These are phyloP conservation scores for Nymphalis c-album DNA, from an alignment of 2,888 invertebrate species.

Conservation along the genomic window DNA sequence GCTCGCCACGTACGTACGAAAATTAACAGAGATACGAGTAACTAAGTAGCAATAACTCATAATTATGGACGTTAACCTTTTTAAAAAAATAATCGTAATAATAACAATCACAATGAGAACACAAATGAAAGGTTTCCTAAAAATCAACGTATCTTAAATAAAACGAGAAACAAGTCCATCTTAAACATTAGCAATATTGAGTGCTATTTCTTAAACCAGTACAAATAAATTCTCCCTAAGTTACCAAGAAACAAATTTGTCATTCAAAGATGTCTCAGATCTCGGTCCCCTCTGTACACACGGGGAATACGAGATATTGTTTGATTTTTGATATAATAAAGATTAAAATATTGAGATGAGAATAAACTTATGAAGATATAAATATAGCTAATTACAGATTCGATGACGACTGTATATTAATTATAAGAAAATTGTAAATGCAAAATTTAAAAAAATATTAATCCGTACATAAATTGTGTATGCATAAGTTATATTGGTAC, in stretches of 20 bases:
- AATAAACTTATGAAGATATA: not conserved
- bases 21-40: too few species aligned
- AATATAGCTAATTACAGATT: not conserved
- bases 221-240: constrained; percentile 15
- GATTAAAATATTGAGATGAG: constrained; percentile 9
- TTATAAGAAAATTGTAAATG: too few species aligned
- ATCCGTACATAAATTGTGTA: too few species aligned
- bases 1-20: too few species aligned
- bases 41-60: too few species aligned
- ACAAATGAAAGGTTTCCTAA: not conserved
- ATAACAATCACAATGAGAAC: too few species aligned
- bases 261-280: constrained; percentile 42
- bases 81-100: not conserved
- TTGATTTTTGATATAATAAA: constrained; percentile 24
- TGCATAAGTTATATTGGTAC: too few species aligned
- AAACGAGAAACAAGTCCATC: not conserved
- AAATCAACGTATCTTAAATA: not conserved
- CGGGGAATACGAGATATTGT: constrained; percentile 33
- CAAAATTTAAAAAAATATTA: too few species aligned
- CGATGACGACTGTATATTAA: not conserved
- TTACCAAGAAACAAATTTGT: constrained; percentile 45
- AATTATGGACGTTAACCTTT: too few species aligned
- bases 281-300: constrained; percentile 35
- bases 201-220: constrained; percentile 13
- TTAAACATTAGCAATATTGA: constrained; percentile 10